Evolutionary conservation across 2,797 vertebrate genomes (phyloP), one percentile per base, ranked within the genome.

Genomic region (Simalia tracyae): DNA sequence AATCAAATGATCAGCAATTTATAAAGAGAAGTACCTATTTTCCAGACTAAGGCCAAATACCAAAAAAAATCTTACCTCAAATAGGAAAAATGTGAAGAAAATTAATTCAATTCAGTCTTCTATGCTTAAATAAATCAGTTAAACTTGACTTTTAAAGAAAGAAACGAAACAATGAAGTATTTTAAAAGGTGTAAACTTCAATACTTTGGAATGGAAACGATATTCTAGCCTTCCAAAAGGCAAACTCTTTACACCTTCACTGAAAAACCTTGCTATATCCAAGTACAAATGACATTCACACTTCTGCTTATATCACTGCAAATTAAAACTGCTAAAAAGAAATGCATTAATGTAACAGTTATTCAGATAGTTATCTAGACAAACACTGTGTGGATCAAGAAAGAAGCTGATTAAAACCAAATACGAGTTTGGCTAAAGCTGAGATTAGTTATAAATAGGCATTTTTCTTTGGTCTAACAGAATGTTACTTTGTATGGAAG

Each of bases 151-250:
- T 81, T 72, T 5, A 64, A 1, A 3, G 0, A 8, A 2, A 4
- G 5, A 36, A 17, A 46, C 5, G 5, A 26, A 61, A 28, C 0
- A 22, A 12, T 10, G 28, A 46, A 42, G 11, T 26, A 84, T 91
- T 42, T 63, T 84, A 90, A 87, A 76, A 81, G 17, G 14, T 28
- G 31, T 28, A 59, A 84, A 81, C 4, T 93, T 81, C 93, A 93
- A 57, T 0, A 10, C 56, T 50, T 50, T 86, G 12, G n/a, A 63
- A 93, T 2, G 89, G 1, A 93, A 94, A 72, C 5, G 88, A 11
- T 86, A 93, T 90, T 56, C 15, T 0, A 92, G 31, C 31, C 72
- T 86, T 60, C 24, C 76, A 28, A 5, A 87, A 88, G 22, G 1
- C 19, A 50, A 76, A 64, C 36, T 89, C 2, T 42, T 68, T 90